Evolutionary conservation across 2,113 vertebrate species (phyloP).

Genomic region (Lathamus discolor): DNA sequence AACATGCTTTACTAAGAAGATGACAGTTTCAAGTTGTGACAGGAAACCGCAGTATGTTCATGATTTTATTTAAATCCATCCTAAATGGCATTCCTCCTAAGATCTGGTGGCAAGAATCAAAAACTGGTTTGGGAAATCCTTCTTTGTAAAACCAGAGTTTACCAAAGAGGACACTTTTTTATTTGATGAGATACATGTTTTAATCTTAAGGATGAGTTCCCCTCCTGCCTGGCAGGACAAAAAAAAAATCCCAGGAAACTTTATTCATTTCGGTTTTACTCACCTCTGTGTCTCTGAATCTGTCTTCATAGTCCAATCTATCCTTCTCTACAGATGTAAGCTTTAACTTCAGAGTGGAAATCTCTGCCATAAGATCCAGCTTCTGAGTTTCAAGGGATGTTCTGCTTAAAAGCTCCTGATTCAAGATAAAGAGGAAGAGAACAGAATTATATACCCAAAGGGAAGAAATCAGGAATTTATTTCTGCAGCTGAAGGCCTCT

Average conservation of each 20-base stretch:
- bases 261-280: background rate
- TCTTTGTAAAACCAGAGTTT: background rate
- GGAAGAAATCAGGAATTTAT: background rate
- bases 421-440: constrained; percentile 5
- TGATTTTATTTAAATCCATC: background rate
- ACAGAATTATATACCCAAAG: background rate
- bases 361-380: constrained; percentile 90
- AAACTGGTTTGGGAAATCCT: background rate
- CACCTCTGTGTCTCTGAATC: constrained; percentile 91
- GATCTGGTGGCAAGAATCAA: background rate
- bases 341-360: constrained; percentile 94
- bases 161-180: background rate
- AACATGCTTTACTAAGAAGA: background rate
- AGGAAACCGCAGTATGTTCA: background rate
- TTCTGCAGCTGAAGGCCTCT: background rate
- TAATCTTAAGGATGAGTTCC: background rate
- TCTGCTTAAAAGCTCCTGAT: constrained; percentile 91
- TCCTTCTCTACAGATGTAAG: constrained; percentile 88
- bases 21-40: background rate
- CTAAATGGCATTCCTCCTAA: background rate
- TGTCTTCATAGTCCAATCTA: constrained; percentile 84
- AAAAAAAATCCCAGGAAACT: background rate
- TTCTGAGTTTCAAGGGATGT: constrained; percentile 93
- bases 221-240: background rate
- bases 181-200: background rate